Base-by-base conservation (phyloP, 2,113 vertebrate genomes). In the Ammodytes marinus region DNA sequence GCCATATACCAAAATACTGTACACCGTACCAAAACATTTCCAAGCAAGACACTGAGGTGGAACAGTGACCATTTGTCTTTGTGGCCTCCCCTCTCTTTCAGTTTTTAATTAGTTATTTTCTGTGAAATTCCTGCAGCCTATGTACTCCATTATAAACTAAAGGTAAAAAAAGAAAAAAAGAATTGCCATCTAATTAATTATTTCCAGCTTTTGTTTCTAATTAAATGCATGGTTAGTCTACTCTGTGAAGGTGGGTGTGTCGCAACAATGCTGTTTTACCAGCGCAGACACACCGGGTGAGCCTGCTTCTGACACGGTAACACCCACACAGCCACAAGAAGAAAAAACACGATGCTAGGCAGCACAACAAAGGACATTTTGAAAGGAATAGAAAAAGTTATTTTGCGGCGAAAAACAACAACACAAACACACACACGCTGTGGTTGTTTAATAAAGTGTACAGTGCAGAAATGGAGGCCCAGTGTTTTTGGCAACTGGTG, bases 171-270 rank as follows among this genome's bases (percentile, higher is more conserved):
- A 73, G 90, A 27, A 27, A 27, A 27, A 27, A 27, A 27, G 83
- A 94, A 89, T 86, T 94, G 82, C 79, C 58, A 83, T 85, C 90
- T 92, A 91, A 94, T 94, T 93, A 94, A 93, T 95, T 94, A 93
- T 94, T 93, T 95, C 90, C 91, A 91, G 92, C 90, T 93, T 95
- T 95, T 95, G 93, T 95, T 95, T 94, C 92, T 94, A 92, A 95
- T 95, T 95, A 95, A 94, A 93, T 92, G 94, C 94, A 91, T 94
- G 94, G 92, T 91, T 95, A 91, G 89, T 91, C 87, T 77, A 84
- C 88, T 88, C 84, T 90, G 85, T 74, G 65, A 78, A 85, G 78
- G 90, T 88, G 87, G 86, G 88, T 81, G 89, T 85, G 84, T 83
- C 80, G 10, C n/a, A 43, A 88, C 83, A 81, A 37, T 47, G 70